phyloP scores from a whole-genome alignment of 2,113 vertebrate genomes.

The Nesogale talazaci region DNA sequence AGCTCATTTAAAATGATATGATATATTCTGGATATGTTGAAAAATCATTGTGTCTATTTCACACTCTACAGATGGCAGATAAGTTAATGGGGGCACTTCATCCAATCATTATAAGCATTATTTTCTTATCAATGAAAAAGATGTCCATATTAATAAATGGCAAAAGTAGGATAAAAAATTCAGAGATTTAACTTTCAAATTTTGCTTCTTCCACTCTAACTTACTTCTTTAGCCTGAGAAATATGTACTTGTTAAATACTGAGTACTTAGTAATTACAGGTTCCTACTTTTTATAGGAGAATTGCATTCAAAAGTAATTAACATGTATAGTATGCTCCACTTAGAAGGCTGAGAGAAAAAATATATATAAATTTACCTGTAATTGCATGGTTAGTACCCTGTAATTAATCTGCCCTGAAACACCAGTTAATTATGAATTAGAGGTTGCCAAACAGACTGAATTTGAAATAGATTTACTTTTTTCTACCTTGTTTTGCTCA shows the following conservation, averaged over 20 bases:
- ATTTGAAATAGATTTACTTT: constrained; percentile 61
- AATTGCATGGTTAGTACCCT: constrained; percentile 60
- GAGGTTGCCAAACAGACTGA: constrained; percentile 63
- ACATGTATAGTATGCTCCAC: background rate
- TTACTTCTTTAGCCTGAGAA: constrained; percentile 28
- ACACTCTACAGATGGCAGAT: background rate
- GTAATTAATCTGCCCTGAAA: constrained; percentile 70
- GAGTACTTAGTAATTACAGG: constrained; percentile 47
- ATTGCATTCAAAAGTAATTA: constrained; percentile 58
- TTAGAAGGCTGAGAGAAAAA: constrained; percentile 41
- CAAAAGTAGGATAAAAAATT: background rate
- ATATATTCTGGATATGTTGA: background rate
- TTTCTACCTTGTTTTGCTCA: constrained; percentile 39
- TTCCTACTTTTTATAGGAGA: constrained; percentile 38
- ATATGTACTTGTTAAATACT: constrained; percentile 43
- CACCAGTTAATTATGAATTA: constrained; percentile 65
- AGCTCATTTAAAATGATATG: background rate
- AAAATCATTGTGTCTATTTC: background rate
- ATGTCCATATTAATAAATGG: background rate
- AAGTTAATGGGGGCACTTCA: background rate
- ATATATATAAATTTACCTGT: constrained; percentile 50
- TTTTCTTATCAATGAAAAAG: background rate
- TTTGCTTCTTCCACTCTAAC: background rate
- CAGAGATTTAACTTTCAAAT: constrained; percentile 8
- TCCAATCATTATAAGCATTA: background rate